These are phyloP conservation scores for Scelioninae gen. 1 DNA, from an alignment of 2,888 invertebrate genomes.

Conservation along the genomic window DNA sequence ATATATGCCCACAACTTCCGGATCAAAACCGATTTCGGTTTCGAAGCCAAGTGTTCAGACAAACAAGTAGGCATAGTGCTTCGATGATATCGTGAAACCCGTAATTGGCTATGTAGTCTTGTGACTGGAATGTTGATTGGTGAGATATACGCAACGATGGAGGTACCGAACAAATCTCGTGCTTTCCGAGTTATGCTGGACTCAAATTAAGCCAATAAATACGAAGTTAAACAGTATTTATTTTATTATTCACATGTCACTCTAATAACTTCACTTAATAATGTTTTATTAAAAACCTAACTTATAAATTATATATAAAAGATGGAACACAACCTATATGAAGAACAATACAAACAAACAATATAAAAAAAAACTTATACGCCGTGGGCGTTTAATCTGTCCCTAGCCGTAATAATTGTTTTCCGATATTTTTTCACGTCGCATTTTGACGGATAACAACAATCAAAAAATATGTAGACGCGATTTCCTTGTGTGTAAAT, in stretches of 20 bases:
- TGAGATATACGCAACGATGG: conserved; percentile 74
- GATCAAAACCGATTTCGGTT: conserved; percentile 27
- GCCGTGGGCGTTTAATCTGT: conserved; percentile 29
- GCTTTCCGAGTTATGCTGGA: conserved; percentile 40
- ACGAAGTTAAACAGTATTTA: conserved; percentile 66
- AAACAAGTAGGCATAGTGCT: conserved; percentile 77
- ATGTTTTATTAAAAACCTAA: no score
- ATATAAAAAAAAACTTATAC: background rate
- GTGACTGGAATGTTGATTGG: conserved; percentile 81
- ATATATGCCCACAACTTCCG: conserved; percentile 24
- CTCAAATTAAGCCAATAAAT: conserved; percentile 76
- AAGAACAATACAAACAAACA: background rate
- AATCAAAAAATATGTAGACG: conserved; percentile 13
- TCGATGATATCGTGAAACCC: conserved; percentile 78
- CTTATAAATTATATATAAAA: conserved; percentile 1
- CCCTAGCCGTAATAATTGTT: conserved; percentile 20
- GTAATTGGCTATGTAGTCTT: conserved; percentile 78
- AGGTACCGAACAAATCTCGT: conserved; percentile 45
- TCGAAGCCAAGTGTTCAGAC: conserved; percentile 49
- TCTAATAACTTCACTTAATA: no score
- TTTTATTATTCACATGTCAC: background rate
- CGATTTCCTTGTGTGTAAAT: conserved; percentile 31
- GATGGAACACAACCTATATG: background rate
- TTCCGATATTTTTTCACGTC: conserved; percentile 37
- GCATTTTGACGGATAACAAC: conserved; percentile 46